Base-by-base conservation (phyloP, 2,797 vertebrate species). In the Mareca strepera region DNA sequence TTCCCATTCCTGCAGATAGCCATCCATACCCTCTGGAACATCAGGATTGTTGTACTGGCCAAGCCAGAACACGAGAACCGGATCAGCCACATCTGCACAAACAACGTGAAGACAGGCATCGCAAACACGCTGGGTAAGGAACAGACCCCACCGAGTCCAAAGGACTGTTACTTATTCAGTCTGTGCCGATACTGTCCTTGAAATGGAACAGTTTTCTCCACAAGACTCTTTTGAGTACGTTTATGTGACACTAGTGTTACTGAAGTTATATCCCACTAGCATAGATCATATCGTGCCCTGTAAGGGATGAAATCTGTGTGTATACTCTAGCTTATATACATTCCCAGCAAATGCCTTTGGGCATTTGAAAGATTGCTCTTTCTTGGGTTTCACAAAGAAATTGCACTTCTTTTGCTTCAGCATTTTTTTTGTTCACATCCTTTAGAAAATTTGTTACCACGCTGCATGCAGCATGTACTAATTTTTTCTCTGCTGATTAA, bases 21-120 rank as follows among this genome's bases (percentile, higher is more conserved):
- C 25, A 98, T 98, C 96, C 99, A 99, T 81, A 99, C 99, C 1
- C 98, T 99, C 91, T 99, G 99, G 99, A 99, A 98, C 96, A 99
- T 99, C 94, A 98, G 99, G 58, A 99, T 99, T 1, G 95, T 99
- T 56, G 98, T 99, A 37, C 97, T 99, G 69, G 99, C 98, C 95
- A 99, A 99, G 92, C 99, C 99, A 1, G 99, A 99, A 93, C 99
- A 99, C 0, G 99, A 99, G 96, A 99, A 99, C 97, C 98, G 99
- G 78, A 99, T 99, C 97, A 99, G 99, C 33, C 99, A 99, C 83
- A 84, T 99, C 88, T 99, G 98, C 93, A 99, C 98, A 0, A 98
- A 99, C 98, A 99, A 98, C 0, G 99, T 99, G 94, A 99, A 99
- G 97, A 99, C 99, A 0, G 99, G 99, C 92, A 99, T 99, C 0